Evolutionary conservation across 2,888 invertebrate species (phyloP).

Genomic region (Scelioninae gen. 1): DNA sequence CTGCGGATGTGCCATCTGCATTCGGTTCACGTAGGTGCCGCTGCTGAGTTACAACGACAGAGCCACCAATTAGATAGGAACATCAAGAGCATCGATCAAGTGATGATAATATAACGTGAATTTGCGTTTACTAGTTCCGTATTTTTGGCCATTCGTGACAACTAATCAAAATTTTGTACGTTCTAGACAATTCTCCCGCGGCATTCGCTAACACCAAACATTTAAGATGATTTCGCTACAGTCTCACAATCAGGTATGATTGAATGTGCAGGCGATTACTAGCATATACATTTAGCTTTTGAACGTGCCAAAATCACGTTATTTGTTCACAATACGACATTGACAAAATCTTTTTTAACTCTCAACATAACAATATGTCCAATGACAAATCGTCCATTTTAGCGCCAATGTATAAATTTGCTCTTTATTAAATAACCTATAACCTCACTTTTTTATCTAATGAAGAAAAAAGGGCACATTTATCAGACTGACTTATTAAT

Average conservation of each 20-base stretch:
- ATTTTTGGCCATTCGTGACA: background rate
- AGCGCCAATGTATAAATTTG: background rate
- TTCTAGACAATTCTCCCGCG: slow-evolving; percentile 17
- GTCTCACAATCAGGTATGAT: slow-evolving; percentile 82
- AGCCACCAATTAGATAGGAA: slow-evolving; percentile 40
- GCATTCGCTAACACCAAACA: slow-evolving; percentile 24
- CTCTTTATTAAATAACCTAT: slow-evolving; percentile 9
- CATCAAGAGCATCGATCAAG: slow-evolving; percentile 44
- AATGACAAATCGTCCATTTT: background rate
- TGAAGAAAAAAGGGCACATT: background rate
- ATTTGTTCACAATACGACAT: slow-evolving; percentile 19
- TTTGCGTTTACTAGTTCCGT: slow-evolving; percentile 36
- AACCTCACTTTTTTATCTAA: slow-evolving; percentile 16
- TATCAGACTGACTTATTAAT: too few relatives aligned
- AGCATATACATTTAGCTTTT: slow-evolving; percentile 20
- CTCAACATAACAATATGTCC: background rate
- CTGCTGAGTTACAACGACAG: slow-evolving; percentile 14
- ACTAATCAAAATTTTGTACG: slow-evolving; percentile 23
- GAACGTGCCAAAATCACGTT: slow-evolving; percentile 21
- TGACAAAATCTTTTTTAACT: background rate
- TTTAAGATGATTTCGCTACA: slow-evolving; percentile 81
- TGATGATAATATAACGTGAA: slow-evolving; percentile 57
- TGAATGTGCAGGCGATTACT: slow-evolving; percentile 31
- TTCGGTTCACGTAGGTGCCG: background rate
- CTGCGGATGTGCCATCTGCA: background rate